Conservation (phyloP, 2,888 invertebrate genomes). For the Drosophila atripex region DNA sequence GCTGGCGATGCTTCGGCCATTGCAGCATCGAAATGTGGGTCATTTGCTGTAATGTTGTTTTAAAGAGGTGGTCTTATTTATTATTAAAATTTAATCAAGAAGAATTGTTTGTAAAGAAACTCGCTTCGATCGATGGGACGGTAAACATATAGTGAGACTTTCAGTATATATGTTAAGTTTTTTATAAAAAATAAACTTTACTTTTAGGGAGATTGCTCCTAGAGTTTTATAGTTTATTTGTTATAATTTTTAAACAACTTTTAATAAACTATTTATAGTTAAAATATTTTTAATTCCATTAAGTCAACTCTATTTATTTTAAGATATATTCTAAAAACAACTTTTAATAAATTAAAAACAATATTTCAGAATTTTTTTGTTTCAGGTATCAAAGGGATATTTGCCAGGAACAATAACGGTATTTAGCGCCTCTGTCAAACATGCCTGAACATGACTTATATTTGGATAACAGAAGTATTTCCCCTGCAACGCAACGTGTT, state of each 20-base stretch:
- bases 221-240: too few species aligned
- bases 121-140: conserved; percentile 17
- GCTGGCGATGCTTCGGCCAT: conserved; percentile 6
- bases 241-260: too few species aligned
- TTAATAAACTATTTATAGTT: too few species aligned
- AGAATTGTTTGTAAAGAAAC: conserved; percentile 21
- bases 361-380: background rate
- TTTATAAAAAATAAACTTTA: too few species aligned
- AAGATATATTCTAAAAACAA: background rate
- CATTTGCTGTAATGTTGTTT: conserved; percentile 43
- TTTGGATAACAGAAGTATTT: background rate
- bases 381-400: background rate
- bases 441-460: background rate
- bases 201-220: too few species aligned
- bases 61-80: conserved; percentile 37
- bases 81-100: conserved; percentile 42
- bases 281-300: too few species aligned
- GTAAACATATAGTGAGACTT: background rate
- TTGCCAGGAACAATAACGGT: conserved; percentile 15
- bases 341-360: background rate
- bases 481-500: conserved; percentile 50
- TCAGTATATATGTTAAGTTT: background rate
- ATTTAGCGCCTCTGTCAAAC: background rate
- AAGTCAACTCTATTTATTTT: too few species aligned
- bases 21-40: conserved; percentile 40